phyloP scores from a whole-genome alignment of 2,888 invertebrate species.

The Acleris literana region DNA sequence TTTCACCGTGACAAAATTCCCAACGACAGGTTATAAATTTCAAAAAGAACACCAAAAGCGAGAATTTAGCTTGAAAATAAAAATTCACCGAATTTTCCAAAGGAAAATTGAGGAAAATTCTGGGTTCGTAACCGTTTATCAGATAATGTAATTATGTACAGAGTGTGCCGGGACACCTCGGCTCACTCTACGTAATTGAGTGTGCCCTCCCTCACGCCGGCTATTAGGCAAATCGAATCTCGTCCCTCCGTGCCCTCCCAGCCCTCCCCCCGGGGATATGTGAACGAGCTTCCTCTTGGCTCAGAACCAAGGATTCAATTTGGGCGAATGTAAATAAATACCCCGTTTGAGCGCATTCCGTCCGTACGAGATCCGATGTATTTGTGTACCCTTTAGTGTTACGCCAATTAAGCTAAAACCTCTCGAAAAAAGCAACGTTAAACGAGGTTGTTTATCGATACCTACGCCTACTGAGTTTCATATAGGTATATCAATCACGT shows the following conservation, averaged over 20 bases:
- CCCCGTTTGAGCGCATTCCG: slow-evolving; percentile 50
- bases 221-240: slow-evolving; percentile 84
- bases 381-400: slow-evolving; percentile 32
- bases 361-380: slow-evolving; percentile 44
- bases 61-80: slow-evolving; percentile 31
- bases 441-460: not conserved
- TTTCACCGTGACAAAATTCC: not conserved
- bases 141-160: slow-evolving; percentile 81
- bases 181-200: slow-evolving; percentile 78
- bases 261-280: slow-evolving; percentile 53
- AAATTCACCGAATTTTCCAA: slow-evolving; percentile 22
- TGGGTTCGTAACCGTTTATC: slow-evolving; percentile 63
- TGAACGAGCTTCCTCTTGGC: slow-evolving; percentile 66
- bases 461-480: not conserved
- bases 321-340: slow-evolving; percentile 78
- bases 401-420: slow-evolving; percentile 30
- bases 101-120: slow-evolving; percentile 43
- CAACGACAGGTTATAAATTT: not conserved
- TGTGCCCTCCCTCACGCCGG: slow-evolving; percentile 66
- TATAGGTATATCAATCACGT: no score
- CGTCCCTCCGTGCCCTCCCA: slow-evolving; percentile 51
- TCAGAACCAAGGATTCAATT: slow-evolving; percentile 78
- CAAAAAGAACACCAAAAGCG: slow-evolving; percentile 43
- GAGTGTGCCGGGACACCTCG: slow-evolving; percentile 76
- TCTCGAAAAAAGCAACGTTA: slow-evolving; percentile 1